Evolutionary conservation across 2,797 vertebrate genomes (phyloP).

Genomic region (Kryptolebias ocellatus): DNA sequence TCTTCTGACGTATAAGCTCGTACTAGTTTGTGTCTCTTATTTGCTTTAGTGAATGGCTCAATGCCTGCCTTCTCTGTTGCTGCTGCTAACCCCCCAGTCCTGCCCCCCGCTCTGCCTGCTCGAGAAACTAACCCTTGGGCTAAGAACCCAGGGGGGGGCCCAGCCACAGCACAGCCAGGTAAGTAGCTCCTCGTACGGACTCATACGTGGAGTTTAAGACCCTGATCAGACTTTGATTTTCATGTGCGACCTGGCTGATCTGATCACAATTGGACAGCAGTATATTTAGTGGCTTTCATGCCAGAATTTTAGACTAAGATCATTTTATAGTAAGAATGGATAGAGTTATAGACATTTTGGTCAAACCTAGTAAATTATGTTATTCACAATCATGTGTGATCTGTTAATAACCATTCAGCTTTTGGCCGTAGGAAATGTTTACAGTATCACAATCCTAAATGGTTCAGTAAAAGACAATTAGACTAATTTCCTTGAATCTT

Average conservation of each 20-base stretch:
- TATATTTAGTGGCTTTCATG: too few relatives aligned
- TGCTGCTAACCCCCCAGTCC: conserved; percentile 76
- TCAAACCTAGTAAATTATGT: too few relatives aligned
- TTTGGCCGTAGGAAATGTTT: too few relatives aligned
- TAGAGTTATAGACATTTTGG: too few relatives aligned
- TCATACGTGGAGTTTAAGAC: background rate
- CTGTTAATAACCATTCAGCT: too few relatives aligned
- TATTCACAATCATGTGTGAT: too few relatives aligned
- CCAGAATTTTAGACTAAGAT: too few relatives aligned
- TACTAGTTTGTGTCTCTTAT: conserved; percentile 67
- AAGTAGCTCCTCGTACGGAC: conserved; percentile 43
- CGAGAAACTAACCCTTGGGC: conserved; percentile 99
- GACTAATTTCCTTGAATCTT: too few relatives aligned
- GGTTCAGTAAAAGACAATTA: too few relatives aligned
- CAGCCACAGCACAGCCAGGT: conserved; percentile 83
- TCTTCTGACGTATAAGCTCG: conserved; percentile 30
- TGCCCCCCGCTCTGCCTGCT: conserved; percentile 88
- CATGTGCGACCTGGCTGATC: background rate
- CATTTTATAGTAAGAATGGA: too few relatives aligned
- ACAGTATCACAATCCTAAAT: too few relatives aligned
- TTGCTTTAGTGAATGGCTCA: conserved; percentile 95
- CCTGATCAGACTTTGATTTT: background rate
- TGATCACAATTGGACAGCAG: background rate
- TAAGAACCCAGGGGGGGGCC: conserved; percentile 81
- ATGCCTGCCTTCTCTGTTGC: conserved; percentile 86